These are phyloP conservation scores for Macrotrachela quadricornifera DNA, from an alignment of 1,140 invertebrate genomes.

Conservation along the genomic window DNA sequence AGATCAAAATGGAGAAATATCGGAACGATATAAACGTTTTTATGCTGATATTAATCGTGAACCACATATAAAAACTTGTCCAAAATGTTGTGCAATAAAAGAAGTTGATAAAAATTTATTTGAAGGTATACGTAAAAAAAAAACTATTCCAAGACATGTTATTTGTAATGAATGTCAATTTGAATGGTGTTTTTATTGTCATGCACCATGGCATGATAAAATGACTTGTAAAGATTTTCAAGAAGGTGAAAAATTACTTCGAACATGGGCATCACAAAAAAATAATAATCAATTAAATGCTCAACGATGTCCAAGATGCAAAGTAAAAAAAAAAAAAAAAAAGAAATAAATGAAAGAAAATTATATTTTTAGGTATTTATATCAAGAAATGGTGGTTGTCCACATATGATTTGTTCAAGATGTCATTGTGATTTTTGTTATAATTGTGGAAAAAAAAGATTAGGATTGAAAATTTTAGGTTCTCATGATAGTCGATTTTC, in stretches of 20 bases:
- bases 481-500: no score
- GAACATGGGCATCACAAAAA: slow-evolving; percentile 26
- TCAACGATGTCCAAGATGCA: slow-evolving; percentile 31
- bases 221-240: slow-evolving; percentile 26
- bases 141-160: slow-evolving; percentile 12
- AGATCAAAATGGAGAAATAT: no score
- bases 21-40: no score
- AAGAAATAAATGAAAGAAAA: no score
- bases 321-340: slow-evolving; percentile 16
- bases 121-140: slow-evolving; percentile 6
- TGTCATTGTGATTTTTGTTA: slow-evolving; percentile 25
- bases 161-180: slow-evolving; percentile 22
- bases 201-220: slow-evolving; percentile 28
- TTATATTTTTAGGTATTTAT: no score
- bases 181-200: slow-evolving; percentile 31
- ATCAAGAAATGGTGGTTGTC: no score
- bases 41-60: slow-evolving; percentile 23
- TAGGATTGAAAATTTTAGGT: slow-evolving; percentile 26
- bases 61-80: slow-evolving; percentile 28
- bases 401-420: no score
- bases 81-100: slow-evolving; percentile 21
- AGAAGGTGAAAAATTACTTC: slow-evolving; percentile 27
- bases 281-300: slow-evolving; percentile 29
- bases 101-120: slow-evolving; percentile 6
- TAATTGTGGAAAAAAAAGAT: slow-evolving; percentile 26